Conservation (phyloP, 2,888 invertebrate species). For the Drosophila algonquin region DNA sequence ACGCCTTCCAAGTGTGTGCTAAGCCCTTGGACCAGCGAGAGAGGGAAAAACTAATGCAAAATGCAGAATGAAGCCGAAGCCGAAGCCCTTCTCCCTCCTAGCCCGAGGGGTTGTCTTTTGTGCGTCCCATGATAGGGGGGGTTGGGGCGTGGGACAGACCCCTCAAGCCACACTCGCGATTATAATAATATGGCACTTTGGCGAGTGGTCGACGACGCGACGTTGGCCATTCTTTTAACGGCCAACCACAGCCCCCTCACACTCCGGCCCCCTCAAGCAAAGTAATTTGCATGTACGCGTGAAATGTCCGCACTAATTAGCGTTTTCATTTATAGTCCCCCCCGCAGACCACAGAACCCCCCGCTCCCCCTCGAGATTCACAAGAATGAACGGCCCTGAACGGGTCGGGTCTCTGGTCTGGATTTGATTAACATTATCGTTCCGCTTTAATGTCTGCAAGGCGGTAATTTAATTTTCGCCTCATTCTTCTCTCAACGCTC, state of each 20-base stretch:
- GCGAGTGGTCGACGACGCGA: conserved; percentile 4
- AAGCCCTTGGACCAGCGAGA: conserved; percentile 46
- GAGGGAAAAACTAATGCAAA: conserved; percentile 34
- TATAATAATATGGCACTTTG: conserved; percentile 71
- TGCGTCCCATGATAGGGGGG: conserved; percentile 12
- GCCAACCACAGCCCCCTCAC: conserved; percentile 55
- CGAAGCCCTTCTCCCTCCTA: not conserved
- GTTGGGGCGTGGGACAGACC: not conserved
- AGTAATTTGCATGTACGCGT: conserved; percentile 74
- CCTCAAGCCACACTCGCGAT: conserved; percentile 60
- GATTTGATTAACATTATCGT: conserved; percentile 61
- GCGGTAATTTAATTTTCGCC: conserved; percentile 45
- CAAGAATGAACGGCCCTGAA: conserved; percentile 26
- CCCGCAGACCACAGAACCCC: conserved; percentile 1
- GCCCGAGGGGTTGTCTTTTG: conserved; percentile 33
- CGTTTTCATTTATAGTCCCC: conserved; percentile 53
- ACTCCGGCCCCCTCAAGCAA: conserved; percentile 45
- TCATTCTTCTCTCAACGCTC: not conserved
- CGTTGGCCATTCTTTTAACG: conserved; percentile 42
- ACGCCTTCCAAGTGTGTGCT: conserved; percentile 58
- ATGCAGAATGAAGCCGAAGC: conserved; percentile 14
- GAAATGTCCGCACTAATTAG: conserved; percentile 78
- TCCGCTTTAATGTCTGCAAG: conserved; percentile 52
- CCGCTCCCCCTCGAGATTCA: not conserved
- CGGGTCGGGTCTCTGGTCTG: conserved; percentile 19